A percentile compares a stretch with the other conserved stretches of the same genome.
phyloP scores from a whole-genome alignment of 2,797 vertebrate genomes.

The Okamejei kenojei region DNA sequence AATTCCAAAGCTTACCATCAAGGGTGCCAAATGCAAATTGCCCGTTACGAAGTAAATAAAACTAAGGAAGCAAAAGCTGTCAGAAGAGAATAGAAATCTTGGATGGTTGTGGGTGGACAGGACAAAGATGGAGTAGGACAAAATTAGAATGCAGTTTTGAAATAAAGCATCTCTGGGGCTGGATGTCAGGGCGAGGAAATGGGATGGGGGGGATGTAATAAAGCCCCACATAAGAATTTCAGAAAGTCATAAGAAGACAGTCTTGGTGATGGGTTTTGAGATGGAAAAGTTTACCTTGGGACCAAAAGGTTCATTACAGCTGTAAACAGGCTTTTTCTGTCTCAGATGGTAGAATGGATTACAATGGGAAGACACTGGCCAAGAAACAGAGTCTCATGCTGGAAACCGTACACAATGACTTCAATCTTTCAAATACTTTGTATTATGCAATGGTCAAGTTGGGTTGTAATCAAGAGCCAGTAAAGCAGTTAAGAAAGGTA shows the following conservation, averaged over 20 bases:
- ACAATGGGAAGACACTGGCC: neutral
- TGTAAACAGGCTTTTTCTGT: neutral
- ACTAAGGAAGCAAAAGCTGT: neutral
- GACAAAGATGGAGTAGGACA: neutral
- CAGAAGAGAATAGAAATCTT: neutral
- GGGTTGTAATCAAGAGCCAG: neutral
- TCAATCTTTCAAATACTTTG: neutral
- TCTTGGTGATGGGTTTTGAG: neutral
- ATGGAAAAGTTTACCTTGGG: neutral
- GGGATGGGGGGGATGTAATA: neutral
- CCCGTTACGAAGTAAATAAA: neutral
- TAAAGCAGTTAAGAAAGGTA: neutral
- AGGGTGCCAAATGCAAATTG: neutral
- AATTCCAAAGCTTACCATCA: neutral
- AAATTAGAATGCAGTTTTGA: neutral
- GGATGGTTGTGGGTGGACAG: neutral
- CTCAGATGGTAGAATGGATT: neutral
- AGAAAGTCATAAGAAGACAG: neutral
- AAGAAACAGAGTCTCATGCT: neutral
- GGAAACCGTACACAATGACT: neutral
- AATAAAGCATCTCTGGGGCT: neutral
- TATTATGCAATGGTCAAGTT: neutral
- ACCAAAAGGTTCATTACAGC: neutral
- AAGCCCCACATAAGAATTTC: neutral
- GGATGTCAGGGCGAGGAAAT: neutral